Evolutionary conservation across 2,888 invertebrate species (phyloP).

Genomic region (Augochlorella aurata): DNA sequence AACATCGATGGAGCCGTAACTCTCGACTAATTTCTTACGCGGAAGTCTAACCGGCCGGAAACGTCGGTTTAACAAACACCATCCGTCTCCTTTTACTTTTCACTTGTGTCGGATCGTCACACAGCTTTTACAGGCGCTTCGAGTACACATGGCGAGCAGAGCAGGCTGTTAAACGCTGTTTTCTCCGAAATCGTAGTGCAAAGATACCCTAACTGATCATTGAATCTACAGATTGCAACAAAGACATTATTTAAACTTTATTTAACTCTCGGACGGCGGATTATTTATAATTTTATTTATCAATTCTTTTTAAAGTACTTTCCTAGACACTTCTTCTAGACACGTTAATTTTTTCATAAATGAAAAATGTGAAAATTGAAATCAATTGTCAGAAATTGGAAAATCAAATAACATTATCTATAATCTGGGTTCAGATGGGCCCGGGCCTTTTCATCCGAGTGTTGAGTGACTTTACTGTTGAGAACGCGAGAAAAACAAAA

Average conservation of each 20-base stretch:
- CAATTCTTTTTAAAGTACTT: too few species aligned
- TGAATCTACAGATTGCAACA: background rate
- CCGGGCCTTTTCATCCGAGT: too few species aligned
- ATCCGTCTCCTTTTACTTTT: background rate
- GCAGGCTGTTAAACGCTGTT: background rate
- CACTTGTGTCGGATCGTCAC: background rate
- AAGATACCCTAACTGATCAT: background rate
- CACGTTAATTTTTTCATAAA: too few species aligned
- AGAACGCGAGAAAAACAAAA: too few species aligned
- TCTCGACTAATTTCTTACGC: constrained; percentile 24
- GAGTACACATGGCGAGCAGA: background rate
- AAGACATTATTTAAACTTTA: background rate
- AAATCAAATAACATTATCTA: too few species aligned
- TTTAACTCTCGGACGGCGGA: too few species aligned
- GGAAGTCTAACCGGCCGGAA: constrained; percentile 35
- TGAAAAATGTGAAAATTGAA: too few species aligned
- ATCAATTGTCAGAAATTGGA: too few species aligned
- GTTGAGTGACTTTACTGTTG: too few species aligned
- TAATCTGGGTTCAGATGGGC: too few species aligned
- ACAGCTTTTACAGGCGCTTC: background rate
- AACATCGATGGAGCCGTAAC: background rate
- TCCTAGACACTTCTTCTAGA: too few species aligned
- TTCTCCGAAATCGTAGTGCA: background rate
- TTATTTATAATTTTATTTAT: too few species aligned
- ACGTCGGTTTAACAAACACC: constrained; percentile 31